A percentile compares a stretch with the other conserved stretches of the same genome.
These are phyloP conservation scores for Pluvianellus socialis DNA, from an alignment of 2,113 vertebrate species.

Conservation along the genomic window DNA sequence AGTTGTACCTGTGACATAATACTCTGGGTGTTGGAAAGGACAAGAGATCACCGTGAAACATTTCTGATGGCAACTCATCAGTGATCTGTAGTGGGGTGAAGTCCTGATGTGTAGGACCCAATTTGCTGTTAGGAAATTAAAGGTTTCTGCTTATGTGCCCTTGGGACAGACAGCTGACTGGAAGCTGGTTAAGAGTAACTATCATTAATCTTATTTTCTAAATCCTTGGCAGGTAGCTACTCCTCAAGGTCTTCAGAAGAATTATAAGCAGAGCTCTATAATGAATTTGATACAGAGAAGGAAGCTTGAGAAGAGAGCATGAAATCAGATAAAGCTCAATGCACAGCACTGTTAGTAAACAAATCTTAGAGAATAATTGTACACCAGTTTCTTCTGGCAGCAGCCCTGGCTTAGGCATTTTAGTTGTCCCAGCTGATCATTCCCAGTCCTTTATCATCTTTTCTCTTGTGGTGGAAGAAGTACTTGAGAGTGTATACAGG, in stretches of 20 bases:
- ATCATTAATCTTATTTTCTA: not conserved
- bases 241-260: not conserved
- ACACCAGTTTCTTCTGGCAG: not conserved
- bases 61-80: not conserved
- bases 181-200: not conserved
- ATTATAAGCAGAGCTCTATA: not conserved
- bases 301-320: not conserved
- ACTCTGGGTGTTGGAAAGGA: not conserved
- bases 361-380: not conserved
- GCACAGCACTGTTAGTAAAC: not conserved
- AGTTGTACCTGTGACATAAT: accelerated
- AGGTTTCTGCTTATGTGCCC: not conserved
- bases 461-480: not conserved
- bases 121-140: not conserved
- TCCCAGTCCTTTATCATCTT: not conserved
- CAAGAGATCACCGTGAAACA: not conserved
- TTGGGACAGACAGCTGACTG: not conserved
- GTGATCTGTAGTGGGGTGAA: not conserved
- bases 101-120: not conserved
- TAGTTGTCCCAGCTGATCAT: not conserved
- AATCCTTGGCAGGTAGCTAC: not conserved
- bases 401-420: not conserved
- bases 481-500: not conserved
- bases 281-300: not conserved
- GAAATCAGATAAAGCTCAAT: not conserved